Base-by-base conservation (phyloP, 2,113 vertebrate species). In the Phainopepla nitens region DNA sequence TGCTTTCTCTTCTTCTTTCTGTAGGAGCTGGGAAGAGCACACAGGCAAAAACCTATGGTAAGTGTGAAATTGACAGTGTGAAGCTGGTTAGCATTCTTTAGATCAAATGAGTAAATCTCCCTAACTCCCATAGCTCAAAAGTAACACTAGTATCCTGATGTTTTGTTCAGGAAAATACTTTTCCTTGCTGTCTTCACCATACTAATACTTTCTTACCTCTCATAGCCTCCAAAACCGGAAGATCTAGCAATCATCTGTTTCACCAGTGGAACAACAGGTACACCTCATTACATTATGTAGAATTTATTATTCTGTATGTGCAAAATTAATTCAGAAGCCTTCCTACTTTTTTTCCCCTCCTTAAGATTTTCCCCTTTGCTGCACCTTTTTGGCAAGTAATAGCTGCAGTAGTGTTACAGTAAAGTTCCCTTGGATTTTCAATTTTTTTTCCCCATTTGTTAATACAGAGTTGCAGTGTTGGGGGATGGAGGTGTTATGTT, bases 231-330 rank as follows among this genome's bases (percentile, higher is more conserved):
- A 95, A 97, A 98, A 91, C 98, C 99, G 85, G 98, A 99, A 97
- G 99, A 99, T 96, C 97, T 99, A 97, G 99, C 99, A 80, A 94
- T 99, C 88, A 98, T 99, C 96, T 99, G 99, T 97, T 99, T 99
- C 97, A 99, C 99, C 97, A 99, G 99, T 95, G 99, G 99, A 97
- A 99, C 99, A 19, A 99, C 99, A 98, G 99, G 99, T 99, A 98
- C 51, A 51, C 51, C 51, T 93, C 35, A 41, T 91, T 95, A 61
- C 11, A 19, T 60, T 92, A 64, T 60, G 19, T 72, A 69, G 31
- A 76, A 80, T 66, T 76, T 94, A 80, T 57, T 92, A 42, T 80
- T 58, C n/a, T 79, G 11, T 86, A 31, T 81, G 11, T 72, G 36
- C 49, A 85, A 91, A 82, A 93, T n/a, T 61, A 82, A 75, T 95